A percentile compares a stretch with the other conserved stretches of the same genome.
Evolutionary conservation across 2,797 vertebrate species (phyloP).

Genomic region (Jordanella pulchra): DNA sequence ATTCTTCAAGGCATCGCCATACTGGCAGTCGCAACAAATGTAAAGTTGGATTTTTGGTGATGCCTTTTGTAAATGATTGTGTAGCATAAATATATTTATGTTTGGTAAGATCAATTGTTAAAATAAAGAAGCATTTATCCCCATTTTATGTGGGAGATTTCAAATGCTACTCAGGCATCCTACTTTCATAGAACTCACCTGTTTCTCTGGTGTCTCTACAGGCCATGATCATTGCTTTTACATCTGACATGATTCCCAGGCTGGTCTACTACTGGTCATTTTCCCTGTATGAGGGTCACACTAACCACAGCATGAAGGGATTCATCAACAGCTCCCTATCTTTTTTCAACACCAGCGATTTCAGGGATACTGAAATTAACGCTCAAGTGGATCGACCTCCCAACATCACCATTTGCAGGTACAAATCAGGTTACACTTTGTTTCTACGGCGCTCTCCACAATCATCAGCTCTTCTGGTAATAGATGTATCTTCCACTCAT

Average conservation of each 20-base stretch:
- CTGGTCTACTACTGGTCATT: conserved; percentile 97
- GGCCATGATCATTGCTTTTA: conserved; percentile 97
- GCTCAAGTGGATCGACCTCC: fast-evolving
- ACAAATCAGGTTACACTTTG: background rate
- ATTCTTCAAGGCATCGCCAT: conserved; percentile 92
- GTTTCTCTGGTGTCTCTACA: conserved; percentile 50
- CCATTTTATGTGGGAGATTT: too few relatives aligned
- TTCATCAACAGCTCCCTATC: conserved; percentile 93
- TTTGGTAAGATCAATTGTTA: background rate
- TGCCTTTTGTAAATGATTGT: background rate
- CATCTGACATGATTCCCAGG: conserved; percentile 95
- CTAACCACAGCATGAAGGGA: conserved; percentile 84
- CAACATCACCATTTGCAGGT: conserved; percentile 87
- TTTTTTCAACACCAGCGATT: conserved; percentile 80
- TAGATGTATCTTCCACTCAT: too few relatives aligned
- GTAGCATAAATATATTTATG: background rate
- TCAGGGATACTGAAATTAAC: fast-evolving
- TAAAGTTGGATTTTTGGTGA: conserved; percentile 63
- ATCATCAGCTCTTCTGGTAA: background rate
- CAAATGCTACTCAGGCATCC: too few relatives aligned
- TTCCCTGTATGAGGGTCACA: conserved; percentile 84
- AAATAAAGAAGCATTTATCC: background rate
- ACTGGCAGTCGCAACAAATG: conserved; percentile 91
- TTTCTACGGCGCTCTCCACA: background rate
- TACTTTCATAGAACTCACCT: background rate